Conservation (phyloP, 2,113 vertebrate species). For the Anoura caudifer region DNA sequence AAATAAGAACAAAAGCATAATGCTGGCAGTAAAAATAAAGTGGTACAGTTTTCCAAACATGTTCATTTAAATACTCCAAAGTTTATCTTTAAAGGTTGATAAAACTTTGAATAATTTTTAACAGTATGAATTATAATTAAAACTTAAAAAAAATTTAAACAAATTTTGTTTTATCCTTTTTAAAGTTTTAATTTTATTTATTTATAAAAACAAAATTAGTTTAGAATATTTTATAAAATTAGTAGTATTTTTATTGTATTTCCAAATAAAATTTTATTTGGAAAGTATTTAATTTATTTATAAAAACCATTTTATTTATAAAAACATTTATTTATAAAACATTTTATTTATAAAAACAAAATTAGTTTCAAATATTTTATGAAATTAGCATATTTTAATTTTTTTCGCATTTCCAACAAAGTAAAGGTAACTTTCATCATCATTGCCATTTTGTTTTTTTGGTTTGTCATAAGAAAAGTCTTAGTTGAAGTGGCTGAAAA, state of each 20-base stretch:
- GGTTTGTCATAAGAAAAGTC: slow-evolving; percentile 27
- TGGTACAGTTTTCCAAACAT: slow-evolving; percentile 85
- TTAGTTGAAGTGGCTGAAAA: slow-evolving; percentile 45
- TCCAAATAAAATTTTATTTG: slow-evolving; percentile 52
- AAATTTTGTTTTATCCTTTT: no score
- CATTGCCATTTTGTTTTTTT: background rate
- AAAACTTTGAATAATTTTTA: slow-evolving; percentile 69
- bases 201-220: slow-evolving; percentile 34
- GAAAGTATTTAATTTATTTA: slow-evolving; percentile 76
- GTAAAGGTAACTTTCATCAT: slow-evolving; percentile 36
- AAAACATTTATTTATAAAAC: slow-evolving; percentile 67
- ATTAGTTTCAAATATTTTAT: slow-evolving; percentile 50
- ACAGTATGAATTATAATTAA: slow-evolving; percentile 70
- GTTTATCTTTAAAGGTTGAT: slow-evolving; percentile 73
- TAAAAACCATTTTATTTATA: slow-evolving; percentile 58
- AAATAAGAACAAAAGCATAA: slow-evolving; percentile 89
- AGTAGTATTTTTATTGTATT: slow-evolving; percentile 45
- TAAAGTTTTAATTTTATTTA: slow-evolving; percentile 69
- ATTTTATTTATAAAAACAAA: no score
- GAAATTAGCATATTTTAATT: slow-evolving; percentile 48
- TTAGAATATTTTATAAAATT: slow-evolving; percentile 52
- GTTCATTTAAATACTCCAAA: slow-evolving; percentile 87
- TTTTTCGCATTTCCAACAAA: slow-evolving; percentile 46
- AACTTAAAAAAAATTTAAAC: slow-evolving; percentile 57
- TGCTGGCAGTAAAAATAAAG: slow-evolving; percentile 78